Base-by-base conservation (phyloP, 2,113 vertebrate genomes). In the Platysternon megacephalum region DNA sequence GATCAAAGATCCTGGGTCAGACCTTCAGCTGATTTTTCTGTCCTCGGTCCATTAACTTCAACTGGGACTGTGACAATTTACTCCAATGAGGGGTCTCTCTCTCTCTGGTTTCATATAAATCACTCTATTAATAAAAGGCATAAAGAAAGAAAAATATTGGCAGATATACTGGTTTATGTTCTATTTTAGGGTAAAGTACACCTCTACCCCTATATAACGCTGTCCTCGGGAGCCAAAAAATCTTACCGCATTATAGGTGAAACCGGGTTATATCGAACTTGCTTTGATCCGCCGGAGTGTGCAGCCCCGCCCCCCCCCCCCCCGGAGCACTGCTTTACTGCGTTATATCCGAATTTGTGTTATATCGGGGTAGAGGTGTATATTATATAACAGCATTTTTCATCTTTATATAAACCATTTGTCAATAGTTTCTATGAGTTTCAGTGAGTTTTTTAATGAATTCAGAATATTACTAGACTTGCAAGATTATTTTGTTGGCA, bases 401-500 rank as follows among this genome's bases (percentile, higher is more conserved):
- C 22, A 76, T 44, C 72, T 44, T 44, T 76, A 44, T 42, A 76
- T 76, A 39, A 44, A 76, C 39, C 22, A 29, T 46, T 28, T 78
- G 11, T 46, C 24, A 28, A 46, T 78, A 28, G 26, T 29, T 78
- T 78, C 74, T 29, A 11, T 74, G 21, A 26, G 42, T 76, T 44
- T 76, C 72, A 76, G 24, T 78, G 74, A 72, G 19, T 22, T 61
- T 32, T 39, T 39, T 21, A 39, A 22, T 72, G 19, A 9, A 11
- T 72, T 72, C 65, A 72, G 76, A 0, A 4, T 0, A 0, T 3
- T 17, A 11, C 51, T 42, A 2, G 3, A 82, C 83, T 28, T 26
- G 82, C 82, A 72, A 46, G 58, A 2, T 1, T 26, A 26, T 3
- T 55, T 51, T 26, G 29, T 87, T 89, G 81, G n/a, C 55, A n/a